Evolutionary conservation across 2,797 vertebrate genomes (phyloP).

Genomic region (Myiotriccus ornatus): DNA sequence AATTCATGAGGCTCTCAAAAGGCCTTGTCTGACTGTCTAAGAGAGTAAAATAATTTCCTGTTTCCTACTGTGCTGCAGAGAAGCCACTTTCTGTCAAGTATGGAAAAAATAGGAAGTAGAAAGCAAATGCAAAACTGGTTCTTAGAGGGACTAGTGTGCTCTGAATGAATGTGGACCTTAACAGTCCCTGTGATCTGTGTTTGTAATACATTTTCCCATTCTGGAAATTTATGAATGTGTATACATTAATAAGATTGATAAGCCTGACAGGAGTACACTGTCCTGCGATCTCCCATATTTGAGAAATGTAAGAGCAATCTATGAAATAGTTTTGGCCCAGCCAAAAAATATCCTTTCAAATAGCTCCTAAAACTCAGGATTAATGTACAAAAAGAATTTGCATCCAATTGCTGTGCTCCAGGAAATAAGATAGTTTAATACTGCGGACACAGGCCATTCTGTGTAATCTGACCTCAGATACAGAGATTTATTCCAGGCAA

Average conservation of each 20-base stretch:
- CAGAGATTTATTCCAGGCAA: neutral
- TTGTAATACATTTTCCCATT: neutral
- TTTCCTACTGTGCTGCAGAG: neutral
- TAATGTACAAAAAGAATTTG: neutral
- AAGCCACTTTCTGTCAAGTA: neutral
- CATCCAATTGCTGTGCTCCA: neutral
- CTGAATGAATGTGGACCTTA: neutral
- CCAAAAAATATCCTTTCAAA: neutral
- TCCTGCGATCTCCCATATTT: neutral
- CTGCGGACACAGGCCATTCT: neutral
- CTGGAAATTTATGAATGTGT: neutral
- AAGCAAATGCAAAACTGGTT: neutral
- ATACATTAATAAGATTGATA: neutral
- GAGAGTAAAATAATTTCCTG: neutral
- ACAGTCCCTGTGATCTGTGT: neutral
- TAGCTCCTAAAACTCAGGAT: neutral
- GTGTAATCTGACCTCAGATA: neutral
- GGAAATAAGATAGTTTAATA: neutral
- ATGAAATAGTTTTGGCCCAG: neutral
- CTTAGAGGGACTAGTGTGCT: neutral
- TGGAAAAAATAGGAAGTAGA: neutral
- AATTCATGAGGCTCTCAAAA: neutral
- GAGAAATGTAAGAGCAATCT: neutral
- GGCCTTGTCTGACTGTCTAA: neutral
- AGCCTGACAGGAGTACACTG: neutral